Conservation (phyloP, 2,113 vertebrate genomes). For the Cinclus mexicanus region DNA sequence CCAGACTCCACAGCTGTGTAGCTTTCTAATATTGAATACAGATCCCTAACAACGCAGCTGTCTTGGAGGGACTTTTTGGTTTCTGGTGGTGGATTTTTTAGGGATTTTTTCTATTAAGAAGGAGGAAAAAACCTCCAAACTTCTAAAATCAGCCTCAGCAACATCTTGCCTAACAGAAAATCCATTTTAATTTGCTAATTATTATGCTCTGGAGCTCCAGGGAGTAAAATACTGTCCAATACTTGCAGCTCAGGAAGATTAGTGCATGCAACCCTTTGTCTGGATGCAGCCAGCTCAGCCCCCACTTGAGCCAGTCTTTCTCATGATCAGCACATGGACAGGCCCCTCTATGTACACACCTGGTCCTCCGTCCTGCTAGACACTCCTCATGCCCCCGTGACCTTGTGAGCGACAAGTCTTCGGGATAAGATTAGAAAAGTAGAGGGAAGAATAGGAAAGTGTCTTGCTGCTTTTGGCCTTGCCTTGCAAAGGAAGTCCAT, state of each 20-base stretch:
- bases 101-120: conserved; percentile 15
- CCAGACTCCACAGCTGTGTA: conserved; percentile 70
- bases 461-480: neutral
- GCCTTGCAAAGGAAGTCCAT: neutral
- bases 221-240: neutral
- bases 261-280: neutral
- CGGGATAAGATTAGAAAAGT: neutral
- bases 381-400: neutral
- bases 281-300: neutral
- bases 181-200: conserved; percentile 31
- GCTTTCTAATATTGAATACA: conserved; percentile 57
- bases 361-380: neutral
- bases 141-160: conserved; percentile 44
- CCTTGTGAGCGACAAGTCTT: neutral
- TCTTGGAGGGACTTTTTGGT: neutral
- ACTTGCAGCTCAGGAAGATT: neutral
- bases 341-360: neutral
- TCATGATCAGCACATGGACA: rapidly evolving
- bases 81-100: neutral
- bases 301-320: neutral
- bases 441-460: neutral
- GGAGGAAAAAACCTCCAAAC: neutral
- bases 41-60: conserved; percentile 61
- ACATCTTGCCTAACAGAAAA: conserved; percentile 8
- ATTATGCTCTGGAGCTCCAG: neutral